Base-by-base conservation (phyloP, 2,888 invertebrate species). In the Drosophila paramelanica region DNA sequence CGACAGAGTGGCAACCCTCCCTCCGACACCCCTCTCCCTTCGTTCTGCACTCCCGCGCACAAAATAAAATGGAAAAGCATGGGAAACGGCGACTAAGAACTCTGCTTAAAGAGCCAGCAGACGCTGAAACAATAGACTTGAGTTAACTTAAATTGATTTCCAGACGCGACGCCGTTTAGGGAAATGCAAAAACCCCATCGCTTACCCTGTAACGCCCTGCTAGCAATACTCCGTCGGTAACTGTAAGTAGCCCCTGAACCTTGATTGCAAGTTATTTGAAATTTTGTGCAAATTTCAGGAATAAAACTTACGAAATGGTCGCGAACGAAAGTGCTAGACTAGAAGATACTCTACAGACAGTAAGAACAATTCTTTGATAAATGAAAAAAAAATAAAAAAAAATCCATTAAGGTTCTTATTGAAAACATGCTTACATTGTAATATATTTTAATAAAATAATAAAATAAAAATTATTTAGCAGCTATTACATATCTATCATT, bases 251-350 rank as follows among this genome's bases (percentile, higher is more conserved):
- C 46, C 41, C 56, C 55, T 74, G 85, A 79, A 90, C 89, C 89
- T 89, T 89, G 90, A 89, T 90, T 88, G 87, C 89, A 84, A 89
- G 86, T 89, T 87, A 89, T 89, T 89, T 80, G 82, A 90, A 88
- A 89, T 89, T 88, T 88, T 73, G 84, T 81, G 79, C 73, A 84
- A 78, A 79, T 82, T 85, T 82, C 58, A 55, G 52, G 27, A 60
- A 65, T 53, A 55, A 45, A 64, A 47, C 59, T 42, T 47, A 25
- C 23, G n/a, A 64, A 69, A 73, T 27, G 27, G 27, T 11, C 20
- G n/a, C 0, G 31, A 7, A 6, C 0, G 11, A 17, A 14, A 11
- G 13, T 6, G 17, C 1, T 25, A 38, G 31, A 13, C 5, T 5
- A 6, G 7, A 0, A 10, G 23, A 66, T 60, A 66, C 51, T 36